Evolutionary conservation across 2,888 invertebrate genomes (phyloP), one percentile per base, ranked within the genome.

Genomic region (Nowickia ferox): DNA sequence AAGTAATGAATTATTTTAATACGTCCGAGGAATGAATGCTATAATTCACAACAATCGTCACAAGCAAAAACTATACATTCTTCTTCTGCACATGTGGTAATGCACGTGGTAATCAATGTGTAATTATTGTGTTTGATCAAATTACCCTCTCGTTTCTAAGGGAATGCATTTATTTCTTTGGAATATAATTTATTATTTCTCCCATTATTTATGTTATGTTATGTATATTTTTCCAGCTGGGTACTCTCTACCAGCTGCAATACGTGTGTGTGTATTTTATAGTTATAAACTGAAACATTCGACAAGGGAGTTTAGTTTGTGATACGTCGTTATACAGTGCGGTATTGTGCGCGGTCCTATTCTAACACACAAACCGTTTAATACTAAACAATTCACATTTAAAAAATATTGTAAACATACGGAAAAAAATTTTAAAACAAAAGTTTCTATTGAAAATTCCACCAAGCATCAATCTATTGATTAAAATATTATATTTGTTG

Each of bases 281-380:
- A 81, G 83, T 83, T 88, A 87, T 84, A 87, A 85, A 84, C 69
- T 77, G 30, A 78, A 81, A 81, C 55, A 79, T 68, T 72, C 72
- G 17, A 75, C 19, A 30, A 78, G 44, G 72, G 72, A 88, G 84
- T 88, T 88, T 88, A 92, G 92, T 92, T 90, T 91, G 89, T 90
- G 89, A 88, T 89, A 89, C 89, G 88, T 89, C 88, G 88, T 90
- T 89, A 87, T 87, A 86, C 88, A 88, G 89, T 89, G 87, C 89
- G 89, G 91, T 91, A 87, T 87, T 85, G 88, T 87, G 84, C 65
- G 88, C 71, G 88, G 83, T 87, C 59, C 40, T 76, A 46, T 71
- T 53, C 69, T 46, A 15, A 65, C 40, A 78, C 51, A 68, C 55
- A 76, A 77, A 72, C 57, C 59, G 66, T 53, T 55, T 51, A 63